phyloP scores from a whole-genome alignment of 2,888 invertebrate species.

The Pristionchus exspectatus region DNA sequence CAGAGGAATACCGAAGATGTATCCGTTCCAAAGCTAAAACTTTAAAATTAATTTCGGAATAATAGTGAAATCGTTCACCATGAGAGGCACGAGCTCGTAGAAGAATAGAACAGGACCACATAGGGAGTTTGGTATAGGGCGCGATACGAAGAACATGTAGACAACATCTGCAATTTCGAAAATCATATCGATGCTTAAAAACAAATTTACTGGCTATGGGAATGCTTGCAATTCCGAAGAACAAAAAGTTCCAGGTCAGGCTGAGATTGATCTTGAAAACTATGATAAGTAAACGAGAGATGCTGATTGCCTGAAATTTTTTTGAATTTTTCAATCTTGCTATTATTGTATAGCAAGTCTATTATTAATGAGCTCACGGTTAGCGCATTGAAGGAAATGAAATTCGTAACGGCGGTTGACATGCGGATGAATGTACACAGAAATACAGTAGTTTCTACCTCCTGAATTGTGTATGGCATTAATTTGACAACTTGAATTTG shows the following conservation, averaged over 20 bases:
- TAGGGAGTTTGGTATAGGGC: not conserved
- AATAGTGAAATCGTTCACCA: not conserved
- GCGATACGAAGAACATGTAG: constrained; percentile 24
- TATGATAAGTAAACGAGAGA: not conserved
- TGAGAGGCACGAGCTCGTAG: not conserved
- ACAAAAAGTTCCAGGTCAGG: not conserved
- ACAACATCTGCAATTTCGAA: not conserved
- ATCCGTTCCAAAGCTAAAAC: not conserved
- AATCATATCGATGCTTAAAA: not conserved
- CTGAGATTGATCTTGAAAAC: constrained; percentile 17
- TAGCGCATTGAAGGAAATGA: constrained; percentile 18
- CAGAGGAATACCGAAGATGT: constrained; percentile 20
- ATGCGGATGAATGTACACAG: constrained; percentile 20
- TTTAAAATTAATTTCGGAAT: not conserved
- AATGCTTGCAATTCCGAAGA: not conserved
- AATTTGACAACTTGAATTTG: not conserved
- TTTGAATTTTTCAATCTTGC: not conserved
- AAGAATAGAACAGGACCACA: constrained; percentile 33
- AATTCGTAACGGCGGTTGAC: not conserved
- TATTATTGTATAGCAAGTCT: no score
- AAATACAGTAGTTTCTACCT: not conserved
- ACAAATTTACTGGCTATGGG: not conserved
- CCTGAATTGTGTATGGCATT: not conserved
- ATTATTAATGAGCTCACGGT: not conserved
- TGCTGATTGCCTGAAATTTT: constrained; percentile 8